Percentiles rank a stretch among this genome's conserved stretches.
Conservation (phyloP, 1,140 invertebrate genomes). For the Branchinecta lynchi region DNA sequence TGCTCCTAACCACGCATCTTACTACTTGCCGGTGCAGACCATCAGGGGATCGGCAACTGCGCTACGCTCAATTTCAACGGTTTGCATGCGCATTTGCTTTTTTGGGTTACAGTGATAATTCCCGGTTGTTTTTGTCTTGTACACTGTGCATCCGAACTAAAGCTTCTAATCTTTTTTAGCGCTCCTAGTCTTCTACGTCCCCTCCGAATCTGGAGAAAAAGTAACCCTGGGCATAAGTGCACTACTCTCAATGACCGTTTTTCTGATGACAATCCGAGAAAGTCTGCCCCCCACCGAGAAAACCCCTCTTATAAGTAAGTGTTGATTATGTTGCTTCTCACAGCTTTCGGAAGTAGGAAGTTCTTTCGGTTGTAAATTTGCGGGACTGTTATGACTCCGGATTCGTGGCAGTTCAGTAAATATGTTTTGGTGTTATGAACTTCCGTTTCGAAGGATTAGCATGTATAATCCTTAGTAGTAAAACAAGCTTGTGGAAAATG, state of each 20-base stretch:
- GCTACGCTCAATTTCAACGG: too few relatives aligned
- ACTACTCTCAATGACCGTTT: conserved; percentile 79
- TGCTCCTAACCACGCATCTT: too few relatives aligned
- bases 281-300: conserved; percentile 81
- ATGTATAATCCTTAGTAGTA: too few relatives aligned
- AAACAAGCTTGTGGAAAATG: too few relatives aligned
- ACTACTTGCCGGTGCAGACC: too few relatives aligned
- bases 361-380: conserved; percentile 1
- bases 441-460: too few relatives aligned
- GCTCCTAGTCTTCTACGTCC: conserved; percentile 77
- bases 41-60: too few relatives aligned
- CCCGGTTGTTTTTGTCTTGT: too few relatives aligned
- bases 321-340: conserved; percentile 7
- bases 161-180: conserved; percentile 38
- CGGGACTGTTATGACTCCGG: neutral
- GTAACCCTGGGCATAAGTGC: conserved; percentile 73
- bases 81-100: too few relatives aligned
- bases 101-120: too few relatives aligned
- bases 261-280: conserved; percentile 80
- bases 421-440: too few relatives aligned
- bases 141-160: too few relatives aligned
- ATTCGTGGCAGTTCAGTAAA: conserved; percentile 7
- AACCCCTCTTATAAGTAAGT: conserved; percentile 74
- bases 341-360: neutral
- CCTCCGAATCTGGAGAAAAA: conserved; percentile 78